Evolutionary conservation across 2,888 invertebrate genomes (phyloP), one percentile per base, ranked within the genome.

Genomic region (Laspeyria flexula): DNA sequence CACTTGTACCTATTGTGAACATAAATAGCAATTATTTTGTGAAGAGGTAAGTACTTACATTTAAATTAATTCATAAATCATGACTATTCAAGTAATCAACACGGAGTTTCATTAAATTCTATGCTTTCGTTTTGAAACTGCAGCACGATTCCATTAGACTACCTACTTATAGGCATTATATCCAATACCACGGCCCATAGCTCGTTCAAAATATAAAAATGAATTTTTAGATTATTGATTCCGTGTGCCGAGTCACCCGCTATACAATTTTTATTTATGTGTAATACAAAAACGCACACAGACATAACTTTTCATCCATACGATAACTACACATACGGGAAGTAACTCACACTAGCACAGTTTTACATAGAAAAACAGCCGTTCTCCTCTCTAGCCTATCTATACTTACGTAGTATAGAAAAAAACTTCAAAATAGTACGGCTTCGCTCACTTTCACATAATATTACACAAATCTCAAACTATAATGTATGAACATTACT

Each of bases 381-480:
- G 86, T 83, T 86, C 86, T 81, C 81, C 75, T 80, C 79, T 80
- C 79, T 85, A 83, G 77, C 77, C 77, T 82, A 82, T 80, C 81
- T 79, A 79, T 81, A 85, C 72, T 72, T 83, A 77, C 57, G n/a
- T 83, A 77, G 58, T 83, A 86, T 84, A 85, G 81, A 84, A 87
- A 90, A 88, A 91, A 90, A 90, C 88, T 90, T 90, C 86, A 90
- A 90, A 92, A 90, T 89, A 86, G 85, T 89, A 90, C 69, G 88
- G 86, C 86, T 86, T 87, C 88, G 73, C 76, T 86, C 78, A 79
- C 78, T 81, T 83, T 75, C 79, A 71, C 65, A 66, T 52, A 55
- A 60, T 70, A 75, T 66, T 79, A 85, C 61, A 75, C 79, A 78
- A 89, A 79, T 79, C 69, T 85, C 74, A 75, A 79, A 72, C 73